Evolutionary conservation across 1,140 invertebrate genomes (phyloP).

Genomic region (Drosophila sulfurigaster): DNA sequence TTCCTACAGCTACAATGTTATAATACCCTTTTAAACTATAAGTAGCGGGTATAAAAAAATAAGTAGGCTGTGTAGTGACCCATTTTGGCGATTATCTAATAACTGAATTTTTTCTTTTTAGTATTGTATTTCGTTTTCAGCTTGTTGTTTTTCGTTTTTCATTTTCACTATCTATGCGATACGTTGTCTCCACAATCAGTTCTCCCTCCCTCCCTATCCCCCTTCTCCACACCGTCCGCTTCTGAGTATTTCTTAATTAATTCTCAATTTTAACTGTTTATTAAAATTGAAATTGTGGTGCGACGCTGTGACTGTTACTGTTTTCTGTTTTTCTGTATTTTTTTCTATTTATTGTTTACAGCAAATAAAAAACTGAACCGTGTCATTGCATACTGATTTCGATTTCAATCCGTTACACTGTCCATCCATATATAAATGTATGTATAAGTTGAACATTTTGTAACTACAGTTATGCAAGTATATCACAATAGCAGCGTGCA

Average conservation of each 20-base stretch:
- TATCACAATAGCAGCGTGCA: conserved; percentile 30
- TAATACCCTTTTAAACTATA: too few relatives aligned
- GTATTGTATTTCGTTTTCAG: conserved; percentile 11
- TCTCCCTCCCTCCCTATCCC: neutral
- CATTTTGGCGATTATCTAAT: conserved; percentile 79
- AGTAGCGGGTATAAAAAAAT: too few relatives aligned
- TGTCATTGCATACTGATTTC: conserved; percentile 73
- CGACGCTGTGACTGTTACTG: neutral
- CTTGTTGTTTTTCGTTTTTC: conserved; percentile 42
- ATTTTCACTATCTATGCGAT: conserved; percentile 75
- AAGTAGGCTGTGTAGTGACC: conserved; percentile 56
- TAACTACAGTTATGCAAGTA: conserved; percentile 63
- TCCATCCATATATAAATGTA: neutral
- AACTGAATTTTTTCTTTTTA: conserved; percentile 43
- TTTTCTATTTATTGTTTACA: conserved; percentile 59
- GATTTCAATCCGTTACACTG: conserved; percentile 2
- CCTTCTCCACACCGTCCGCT: neutral
- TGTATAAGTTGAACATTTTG: conserved; percentile 29
- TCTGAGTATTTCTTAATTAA: conserved; percentile 64
- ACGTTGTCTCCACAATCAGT: conserved; percentile 68
- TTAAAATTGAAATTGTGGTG: conserved; percentile 63
- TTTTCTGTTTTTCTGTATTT: too few relatives aligned
- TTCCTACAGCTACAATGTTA: too few relatives aligned
- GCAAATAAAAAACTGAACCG: conserved; percentile 60
- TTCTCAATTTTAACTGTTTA: conserved; percentile 81